phyloP scores from a whole-genome alignment of 2,113 vertebrate genomes.

The Microtus pennsylvanicus region DNA sequence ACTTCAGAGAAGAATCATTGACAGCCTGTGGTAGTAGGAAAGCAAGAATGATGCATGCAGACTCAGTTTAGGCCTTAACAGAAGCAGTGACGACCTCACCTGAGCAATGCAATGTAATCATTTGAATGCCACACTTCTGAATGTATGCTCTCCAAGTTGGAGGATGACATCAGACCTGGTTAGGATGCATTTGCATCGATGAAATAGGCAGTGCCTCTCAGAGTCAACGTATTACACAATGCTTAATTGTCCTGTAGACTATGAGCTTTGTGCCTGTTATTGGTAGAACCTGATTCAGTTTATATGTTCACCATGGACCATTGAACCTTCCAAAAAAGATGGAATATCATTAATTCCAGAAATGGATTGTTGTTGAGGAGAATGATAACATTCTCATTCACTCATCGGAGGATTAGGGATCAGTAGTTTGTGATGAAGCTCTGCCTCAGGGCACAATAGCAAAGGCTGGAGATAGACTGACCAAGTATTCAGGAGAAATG shows the following conservation, averaged over 20 bases:
- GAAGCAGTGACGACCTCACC: accelerated
- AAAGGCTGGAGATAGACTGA: background rate
- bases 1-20: background rate
- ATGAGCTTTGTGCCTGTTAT: background rate
- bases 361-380: background rate
- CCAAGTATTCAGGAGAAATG: background rate
- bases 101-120: no score
- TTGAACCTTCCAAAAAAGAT: background rate
- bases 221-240: background rate
- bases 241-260: background rate
- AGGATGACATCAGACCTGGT: background rate
- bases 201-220: background rate
- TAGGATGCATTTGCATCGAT: background rate
- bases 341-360: background rate
- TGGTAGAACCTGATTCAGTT: background rate
- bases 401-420: background rate
- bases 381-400: background rate
- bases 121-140: background rate
- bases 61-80: background rate
- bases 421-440: background rate
- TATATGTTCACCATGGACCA: background rate
- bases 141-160: background rate
- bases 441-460: background rate
- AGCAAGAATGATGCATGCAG: background rate
- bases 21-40: background rate